phyloP scores from a whole-genome alignment of 1,140 invertebrate genomes.

The Meteorus sp. region DNA sequence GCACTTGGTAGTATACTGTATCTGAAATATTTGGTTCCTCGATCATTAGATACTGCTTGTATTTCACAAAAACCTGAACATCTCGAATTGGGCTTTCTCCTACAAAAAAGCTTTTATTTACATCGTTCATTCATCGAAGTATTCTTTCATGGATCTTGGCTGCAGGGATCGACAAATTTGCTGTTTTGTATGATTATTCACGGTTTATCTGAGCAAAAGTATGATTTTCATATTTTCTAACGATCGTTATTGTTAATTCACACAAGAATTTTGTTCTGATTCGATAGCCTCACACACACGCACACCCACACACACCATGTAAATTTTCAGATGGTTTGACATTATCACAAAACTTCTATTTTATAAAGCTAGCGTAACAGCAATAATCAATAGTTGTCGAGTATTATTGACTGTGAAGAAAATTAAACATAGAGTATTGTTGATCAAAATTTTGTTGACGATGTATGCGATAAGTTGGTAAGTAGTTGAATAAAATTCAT shows the following conservation, averaged over 20 bases:
- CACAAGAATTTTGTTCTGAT: constrained; percentile 14
- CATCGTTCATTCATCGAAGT: constrained; percentile 37
- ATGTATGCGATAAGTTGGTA: constrained; percentile 45
- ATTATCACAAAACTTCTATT: constrained; percentile 36
- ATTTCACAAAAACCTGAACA: constrained; percentile 20
- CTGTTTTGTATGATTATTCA: constrained; percentile 44
- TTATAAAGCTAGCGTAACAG: constrained; percentile 40
- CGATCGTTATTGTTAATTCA: constrained; percentile 7
- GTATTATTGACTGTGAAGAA: constrained; percentile 40
- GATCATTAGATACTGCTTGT: constrained; percentile 23
- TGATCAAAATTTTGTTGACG: constrained; percentile 39
- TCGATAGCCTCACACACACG: neutral
- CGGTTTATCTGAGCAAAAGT: constrained; percentile 41
- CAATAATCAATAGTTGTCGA: constrained; percentile 38
- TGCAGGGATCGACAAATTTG: constrained; percentile 39
- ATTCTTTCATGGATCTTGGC: constrained; percentile 37
- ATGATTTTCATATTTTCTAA: constrained; percentile 17
- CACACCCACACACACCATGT: too few species aligned
- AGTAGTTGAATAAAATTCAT: constrained; percentile 21
- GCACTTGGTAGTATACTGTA: constrained; percentile 39
- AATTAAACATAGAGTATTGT: constrained; percentile 30
- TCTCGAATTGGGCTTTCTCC: constrained; percentile 28
- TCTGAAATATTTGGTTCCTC: constrained; percentile 26
- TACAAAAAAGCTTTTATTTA: constrained; percentile 44
- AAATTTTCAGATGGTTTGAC: constrained; percentile 38